Evolutionary conservation across 2,797 vertebrate species (phyloP).

Genomic region (Sciurus carolinensis): DNA sequence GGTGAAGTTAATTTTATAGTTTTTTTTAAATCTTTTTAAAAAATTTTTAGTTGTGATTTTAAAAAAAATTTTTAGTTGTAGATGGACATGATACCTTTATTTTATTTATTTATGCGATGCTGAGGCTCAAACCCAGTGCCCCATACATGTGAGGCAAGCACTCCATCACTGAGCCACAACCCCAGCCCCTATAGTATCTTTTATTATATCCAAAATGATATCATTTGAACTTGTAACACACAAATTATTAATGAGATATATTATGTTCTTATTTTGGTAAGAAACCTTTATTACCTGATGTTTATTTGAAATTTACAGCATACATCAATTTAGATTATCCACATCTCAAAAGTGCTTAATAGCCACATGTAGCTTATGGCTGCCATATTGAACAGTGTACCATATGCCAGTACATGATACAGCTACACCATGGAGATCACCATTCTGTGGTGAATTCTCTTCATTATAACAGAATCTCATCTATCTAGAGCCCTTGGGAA

Average conservation of each 20-base stretch:
- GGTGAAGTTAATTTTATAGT: not conserved
- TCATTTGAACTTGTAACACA: not conserved
- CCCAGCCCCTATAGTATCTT: not conserved
- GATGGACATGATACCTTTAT: no score
- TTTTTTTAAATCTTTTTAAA: no score
- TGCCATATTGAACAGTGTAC: not conserved
- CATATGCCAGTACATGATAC: not conserved
- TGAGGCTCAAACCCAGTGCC: no score
- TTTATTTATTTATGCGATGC: no score
- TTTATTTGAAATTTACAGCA: constrained; percentile 17
- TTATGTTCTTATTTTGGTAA: not conserved
- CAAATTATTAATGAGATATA: not conserved
- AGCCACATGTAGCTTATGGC: not conserved
- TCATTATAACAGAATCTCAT: not conserved
- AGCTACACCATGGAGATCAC: not conserved
- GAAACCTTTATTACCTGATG: not conserved
- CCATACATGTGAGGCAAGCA: no score
- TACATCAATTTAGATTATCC: not conserved
- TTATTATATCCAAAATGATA: not conserved
- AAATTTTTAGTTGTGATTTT: no score
- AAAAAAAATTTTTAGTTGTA: no score
- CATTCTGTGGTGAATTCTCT: not conserved
- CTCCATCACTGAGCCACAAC: no score
- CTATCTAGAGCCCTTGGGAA: not conserved
- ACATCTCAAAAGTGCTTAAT: not conserved